A percentile compares a stretch with the other conserved stretches of the same genome.
Conservation (phyloP, 1,140 invertebrate species). For the Trichonephila clavipes region DNA sequence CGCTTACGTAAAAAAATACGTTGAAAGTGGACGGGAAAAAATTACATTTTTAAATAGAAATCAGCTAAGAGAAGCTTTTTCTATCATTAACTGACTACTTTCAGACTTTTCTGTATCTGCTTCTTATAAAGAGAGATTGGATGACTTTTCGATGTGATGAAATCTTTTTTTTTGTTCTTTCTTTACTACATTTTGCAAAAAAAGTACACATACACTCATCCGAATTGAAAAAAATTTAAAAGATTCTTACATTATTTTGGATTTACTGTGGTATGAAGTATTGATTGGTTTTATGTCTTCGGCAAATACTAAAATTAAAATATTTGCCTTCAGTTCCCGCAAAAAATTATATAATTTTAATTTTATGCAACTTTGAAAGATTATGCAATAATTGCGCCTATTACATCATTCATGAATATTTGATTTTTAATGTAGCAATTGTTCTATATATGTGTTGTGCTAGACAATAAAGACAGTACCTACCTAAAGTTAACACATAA, state of each 20-base stretch:
- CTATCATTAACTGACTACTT: neutral
- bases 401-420: too few species aligned
- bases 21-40: neutral
- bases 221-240: neutral
- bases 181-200: neutral
- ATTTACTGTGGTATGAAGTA: neutral
- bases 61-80: neutral
- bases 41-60: slow-evolving; percentile 2
- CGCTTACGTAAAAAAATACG: neutral
- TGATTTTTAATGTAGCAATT: too few species aligned
- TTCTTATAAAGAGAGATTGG: neutral
- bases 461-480: too few species aligned
- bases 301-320: too few species aligned
- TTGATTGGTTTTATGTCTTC: too few species aligned
- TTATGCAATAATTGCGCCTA: too few species aligned
- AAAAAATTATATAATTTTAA: too few species aligned
- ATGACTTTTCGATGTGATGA: neutral
- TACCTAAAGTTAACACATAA: too few species aligned
- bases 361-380: too few species aligned
- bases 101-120: neutral
- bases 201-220: neutral
- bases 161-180: neutral
- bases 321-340: too few species aligned
- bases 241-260: neutral
- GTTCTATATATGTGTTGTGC: too few species aligned